These are phyloP conservation scores for Struthidea cinerea DNA, from an alignment of 2,113 vertebrate genomes.

Conservation along the genomic window DNA sequence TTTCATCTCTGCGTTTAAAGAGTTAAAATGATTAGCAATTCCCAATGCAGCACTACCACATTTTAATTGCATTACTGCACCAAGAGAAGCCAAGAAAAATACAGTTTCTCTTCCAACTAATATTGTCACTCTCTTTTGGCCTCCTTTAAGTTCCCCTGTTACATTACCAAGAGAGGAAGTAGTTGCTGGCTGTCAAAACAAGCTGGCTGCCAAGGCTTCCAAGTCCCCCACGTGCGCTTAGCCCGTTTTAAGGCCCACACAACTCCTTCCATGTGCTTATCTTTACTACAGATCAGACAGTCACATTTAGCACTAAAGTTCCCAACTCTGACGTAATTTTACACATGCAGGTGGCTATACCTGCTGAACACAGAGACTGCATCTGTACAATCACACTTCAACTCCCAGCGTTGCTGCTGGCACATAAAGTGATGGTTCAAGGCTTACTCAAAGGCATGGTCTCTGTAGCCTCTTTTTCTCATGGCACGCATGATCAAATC, in stretches of 20 bases:
- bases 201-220: background rate
- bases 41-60: background rate
- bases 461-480: background rate
- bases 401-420: background rate
- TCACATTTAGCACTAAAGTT: background rate
- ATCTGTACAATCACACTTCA: background rate
- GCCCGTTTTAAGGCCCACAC: background rate
- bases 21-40: background rate
- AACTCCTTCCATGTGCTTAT: background rate
- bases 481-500: background rate
- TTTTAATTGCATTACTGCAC: background rate
- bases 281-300: background rate
- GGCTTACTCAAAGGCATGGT: background rate
- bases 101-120: background rate
- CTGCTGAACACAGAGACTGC: background rate
- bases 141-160: background rate
- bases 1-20: background rate
- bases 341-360: background rate
- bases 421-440: background rate
- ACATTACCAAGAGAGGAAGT: background rate
- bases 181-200: background rate
- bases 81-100: conserved; percentile 17
- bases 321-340: background rate
- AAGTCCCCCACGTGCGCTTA: background rate
- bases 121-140: background rate